phyloP scores from a whole-genome alignment of 2,888 invertebrate genomes.

The Caenorhabditis japonica region DNA sequence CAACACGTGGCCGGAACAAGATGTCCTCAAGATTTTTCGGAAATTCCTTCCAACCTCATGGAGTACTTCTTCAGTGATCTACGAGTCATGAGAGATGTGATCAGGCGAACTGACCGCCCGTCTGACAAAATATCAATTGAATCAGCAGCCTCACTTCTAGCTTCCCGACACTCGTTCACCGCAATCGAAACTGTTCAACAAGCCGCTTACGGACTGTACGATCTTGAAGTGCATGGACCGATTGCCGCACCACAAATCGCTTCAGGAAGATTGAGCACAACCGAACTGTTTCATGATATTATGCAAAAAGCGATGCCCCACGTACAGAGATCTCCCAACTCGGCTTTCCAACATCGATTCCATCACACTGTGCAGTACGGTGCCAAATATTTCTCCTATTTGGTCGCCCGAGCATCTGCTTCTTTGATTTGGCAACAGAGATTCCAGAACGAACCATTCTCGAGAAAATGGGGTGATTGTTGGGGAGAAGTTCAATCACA shows the following conservation, averaged over 20 bases:
- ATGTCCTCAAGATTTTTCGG: constrained; percentile 97
- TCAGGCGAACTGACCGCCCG: constrained; percentile 79
- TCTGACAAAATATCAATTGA: constrained; percentile 87
- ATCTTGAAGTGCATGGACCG: constrained; percentile 74
- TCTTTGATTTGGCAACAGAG: constrained; percentile 71
- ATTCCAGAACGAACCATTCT: constrained; percentile 69
- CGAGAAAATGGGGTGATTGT: constrained; percentile 61
- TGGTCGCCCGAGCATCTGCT: constrained; percentile 83
- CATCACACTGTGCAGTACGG: constrained; percentile 97
- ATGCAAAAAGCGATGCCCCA: constrained; percentile 66
- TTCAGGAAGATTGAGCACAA: constrained; percentile 62
- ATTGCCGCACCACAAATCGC: constrained; percentile 56
- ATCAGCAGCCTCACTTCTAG: constrained; percentile 86
- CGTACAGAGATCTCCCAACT: constrained; percentile 55
- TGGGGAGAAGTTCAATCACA: constrained; percentile 76
- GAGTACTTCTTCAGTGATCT: constrained; percentile 92
- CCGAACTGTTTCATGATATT: constrained; percentile 64
- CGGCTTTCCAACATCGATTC: constrained; percentile 82
- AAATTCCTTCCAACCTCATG: constrained; percentile 97
- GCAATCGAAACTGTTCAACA: constrained; percentile 70
- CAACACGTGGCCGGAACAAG: constrained; percentile 95
- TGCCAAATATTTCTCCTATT: constrained; percentile 97
- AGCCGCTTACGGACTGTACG: constrained; percentile 78
- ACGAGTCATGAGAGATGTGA: constrained; percentile 59
- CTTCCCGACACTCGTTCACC: constrained; percentile 87